Evolutionary conservation across 2,797 vertebrate genomes (phyloP).

Genomic region (Apogon hyalosoma): DNA sequence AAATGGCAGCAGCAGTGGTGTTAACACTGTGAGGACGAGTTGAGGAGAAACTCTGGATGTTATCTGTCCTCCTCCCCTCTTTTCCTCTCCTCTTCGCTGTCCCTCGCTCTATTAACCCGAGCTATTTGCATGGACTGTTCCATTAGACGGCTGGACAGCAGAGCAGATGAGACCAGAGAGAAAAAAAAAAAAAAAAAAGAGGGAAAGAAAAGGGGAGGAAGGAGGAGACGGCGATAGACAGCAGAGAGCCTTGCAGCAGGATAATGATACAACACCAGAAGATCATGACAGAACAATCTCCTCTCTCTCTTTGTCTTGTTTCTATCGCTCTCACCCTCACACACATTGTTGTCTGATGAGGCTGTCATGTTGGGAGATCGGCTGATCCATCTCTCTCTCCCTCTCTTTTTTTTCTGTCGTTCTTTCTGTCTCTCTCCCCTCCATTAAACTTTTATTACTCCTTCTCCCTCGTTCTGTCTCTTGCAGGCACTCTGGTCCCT

Average conservation of each 20-base stretch:
- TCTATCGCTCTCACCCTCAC: conserved; percentile 6
- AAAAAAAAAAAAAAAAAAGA: too few species aligned
- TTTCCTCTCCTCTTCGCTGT: conserved; percentile 28
- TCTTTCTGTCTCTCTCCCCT: conserved; percentile 41
- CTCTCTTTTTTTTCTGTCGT: conserved; percentile 2
- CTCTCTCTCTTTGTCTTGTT: conserved; percentile 23
- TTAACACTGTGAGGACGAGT: conserved; percentile 21
- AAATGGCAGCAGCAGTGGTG: conserved; percentile 8
- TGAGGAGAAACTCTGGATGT: conserved; percentile 5
- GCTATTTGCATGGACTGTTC: conserved; percentile 72
- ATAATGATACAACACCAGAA: conserved; percentile 52
- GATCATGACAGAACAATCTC: conserved; percentile 65
- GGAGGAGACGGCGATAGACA: conserved; percentile 19
- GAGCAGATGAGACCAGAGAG: conserved; percentile 66
- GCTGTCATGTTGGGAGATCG: conserved; percentile 56
- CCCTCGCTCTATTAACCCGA: conserved; percentile 70
- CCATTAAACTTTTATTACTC: conserved; percentile 61
- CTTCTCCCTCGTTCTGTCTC: conserved; percentile 18
- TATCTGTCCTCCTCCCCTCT: conserved; percentile 15
- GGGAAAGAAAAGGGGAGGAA: neutral
- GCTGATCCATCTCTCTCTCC: conserved; percentile 60
- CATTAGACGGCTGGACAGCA: conserved; percentile 70
- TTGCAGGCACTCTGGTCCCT: conserved; percentile 24
- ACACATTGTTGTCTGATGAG: conserved; percentile 53
- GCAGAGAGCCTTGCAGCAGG: conserved; percentile 30